Conservation (phyloP, 2,113 vertebrate genomes). For the Sphaerodactylus townsendi region DNA sequence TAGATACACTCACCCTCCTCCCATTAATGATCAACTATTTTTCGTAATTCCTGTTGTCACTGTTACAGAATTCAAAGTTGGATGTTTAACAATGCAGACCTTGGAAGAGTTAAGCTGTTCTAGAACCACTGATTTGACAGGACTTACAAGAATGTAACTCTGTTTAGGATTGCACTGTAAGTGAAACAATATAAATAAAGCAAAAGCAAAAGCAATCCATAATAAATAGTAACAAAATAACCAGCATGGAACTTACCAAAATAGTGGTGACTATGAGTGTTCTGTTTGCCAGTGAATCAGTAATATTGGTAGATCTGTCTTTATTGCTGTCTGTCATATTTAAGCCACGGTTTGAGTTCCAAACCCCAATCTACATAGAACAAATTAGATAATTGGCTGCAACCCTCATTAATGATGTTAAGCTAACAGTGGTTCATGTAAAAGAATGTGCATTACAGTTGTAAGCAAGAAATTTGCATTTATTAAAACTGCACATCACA, state of each 20-base stretch:
- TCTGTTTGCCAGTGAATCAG: slow-evolving; percentile 91
- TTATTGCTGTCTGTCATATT: slow-evolving; percentile 91
- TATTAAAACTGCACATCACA: slow-evolving; percentile 17
- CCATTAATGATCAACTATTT: no score
- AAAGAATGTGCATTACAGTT: slow-evolving; percentile 9
- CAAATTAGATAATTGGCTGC: slow-evolving; percentile 42
- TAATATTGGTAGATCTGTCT: slow-evolving; percentile 86
- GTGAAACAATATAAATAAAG: neutral
- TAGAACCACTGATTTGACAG: no score
- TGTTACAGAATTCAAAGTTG: no score
- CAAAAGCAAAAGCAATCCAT: rapidly evolving
- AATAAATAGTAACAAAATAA: rapidly evolving
- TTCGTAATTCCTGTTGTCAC: no score
- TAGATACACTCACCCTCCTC: no score
- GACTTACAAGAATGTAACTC: no score
- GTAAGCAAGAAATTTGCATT: neutral
- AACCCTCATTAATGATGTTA: rapidly evolving
- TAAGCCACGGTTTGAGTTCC: slow-evolving; percentile 96
- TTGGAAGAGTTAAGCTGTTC: no score
- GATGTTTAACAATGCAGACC: no score
- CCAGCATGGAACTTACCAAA: slow-evolving; percentile 86
- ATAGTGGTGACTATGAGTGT: slow-evolving; percentile 97
- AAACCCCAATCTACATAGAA: slow-evolving; percentile 88
- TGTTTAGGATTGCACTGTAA: no score
- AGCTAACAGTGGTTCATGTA: neutral